phyloP scores from a whole-genome alignment of 2,888 invertebrate species.

The Coleophora deauratella region DNA sequence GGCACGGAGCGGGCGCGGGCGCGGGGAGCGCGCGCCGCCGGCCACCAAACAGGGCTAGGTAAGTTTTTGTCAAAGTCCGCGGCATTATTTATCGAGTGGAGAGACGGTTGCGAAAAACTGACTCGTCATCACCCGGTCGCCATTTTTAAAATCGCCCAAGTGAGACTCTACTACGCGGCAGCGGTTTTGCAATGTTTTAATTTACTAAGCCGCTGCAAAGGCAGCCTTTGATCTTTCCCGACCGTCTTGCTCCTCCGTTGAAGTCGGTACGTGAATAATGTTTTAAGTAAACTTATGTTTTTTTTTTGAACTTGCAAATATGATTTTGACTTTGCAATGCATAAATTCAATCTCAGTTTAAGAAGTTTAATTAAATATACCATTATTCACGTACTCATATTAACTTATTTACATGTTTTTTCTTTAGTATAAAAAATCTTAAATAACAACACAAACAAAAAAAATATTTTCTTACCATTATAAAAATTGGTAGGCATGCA shows the following conservation, averaged over 20 bases:
- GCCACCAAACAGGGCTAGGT: constrained; percentile 71
- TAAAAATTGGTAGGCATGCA: too few relatives aligned
- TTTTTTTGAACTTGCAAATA: too few relatives aligned
- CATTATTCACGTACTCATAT: too few relatives aligned
- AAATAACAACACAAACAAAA: too few relatives aligned
- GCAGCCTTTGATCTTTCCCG: constrained; percentile 51
- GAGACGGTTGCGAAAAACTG: constrained; percentile 73
- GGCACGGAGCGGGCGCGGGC: constrained; percentile 25
- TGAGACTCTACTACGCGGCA: constrained; percentile 53
- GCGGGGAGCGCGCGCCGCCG: constrained; percentile 57
- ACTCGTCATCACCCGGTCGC: constrained; percentile 59
- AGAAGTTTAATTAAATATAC: too few relatives aligned
- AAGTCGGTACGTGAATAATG: constrained; percentile 26
- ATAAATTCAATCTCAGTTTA: too few relatives aligned
- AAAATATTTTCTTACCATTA: too few relatives aligned
- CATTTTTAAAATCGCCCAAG: constrained; percentile 65
- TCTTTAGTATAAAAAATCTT: too few relatives aligned
- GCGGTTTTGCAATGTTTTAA: constrained; percentile 69
- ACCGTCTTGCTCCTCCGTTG: constrained; percentile 40
- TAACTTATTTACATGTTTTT: too few relatives aligned
- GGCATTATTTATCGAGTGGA: constrained; percentile 73
- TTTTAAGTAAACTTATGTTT: too few relatives aligned
- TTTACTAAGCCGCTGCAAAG: constrained; percentile 42
- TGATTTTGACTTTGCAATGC: too few relatives aligned
- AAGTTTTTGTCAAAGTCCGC: constrained; percentile 72